A percentile compares a stretch with the other conserved stretches of the same genome.
phyloP scores from a whole-genome alignment of 2,888 invertebrate genomes.

The Lottia gigantea region DNA sequence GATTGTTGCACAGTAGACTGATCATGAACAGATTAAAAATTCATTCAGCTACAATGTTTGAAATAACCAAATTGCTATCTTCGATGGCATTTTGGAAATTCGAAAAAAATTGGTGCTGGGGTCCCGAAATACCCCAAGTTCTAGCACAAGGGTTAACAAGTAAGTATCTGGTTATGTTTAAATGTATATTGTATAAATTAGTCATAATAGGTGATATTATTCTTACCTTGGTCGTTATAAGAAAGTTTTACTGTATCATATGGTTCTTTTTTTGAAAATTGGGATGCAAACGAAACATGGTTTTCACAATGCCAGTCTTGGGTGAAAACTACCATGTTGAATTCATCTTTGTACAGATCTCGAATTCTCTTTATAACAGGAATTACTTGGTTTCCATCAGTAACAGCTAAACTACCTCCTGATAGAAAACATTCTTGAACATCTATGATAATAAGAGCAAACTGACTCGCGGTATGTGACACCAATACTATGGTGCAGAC shows the following conservation, averaged over 20 bases:
- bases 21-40: too few species aligned
- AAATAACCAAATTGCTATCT: too few species aligned
- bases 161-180: too few species aligned
- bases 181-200: too few species aligned
- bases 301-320: slow-evolving; percentile 60
- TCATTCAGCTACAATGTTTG: too few species aligned
- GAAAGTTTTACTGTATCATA: slow-evolving; percentile 33
- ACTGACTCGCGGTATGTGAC: not conserved
- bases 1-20: too few species aligned
- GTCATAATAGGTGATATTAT: too few species aligned
- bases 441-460: slow-evolving; percentile 54
- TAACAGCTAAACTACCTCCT: slow-evolving; percentile 52
- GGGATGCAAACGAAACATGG: slow-evolving; percentile 61
- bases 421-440: slow-evolving; percentile 60
- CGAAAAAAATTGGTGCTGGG: too few species aligned
- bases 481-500: too few species aligned
- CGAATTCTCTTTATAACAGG: slow-evolving; percentile 53
- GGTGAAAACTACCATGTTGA: slow-evolving; percentile 49
- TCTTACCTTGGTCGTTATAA: slow-evolving; percentile 46
- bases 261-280: slow-evolving; percentile 34
- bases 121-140: too few species aligned
- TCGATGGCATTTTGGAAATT: too few species aligned
- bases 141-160: too few species aligned
- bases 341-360: slow-evolving; percentile 30
- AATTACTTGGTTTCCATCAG: slow-evolving; percentile 45